phyloP scores from a whole-genome alignment of 1,140 invertebrate species.

The Euura lappo region DNA sequence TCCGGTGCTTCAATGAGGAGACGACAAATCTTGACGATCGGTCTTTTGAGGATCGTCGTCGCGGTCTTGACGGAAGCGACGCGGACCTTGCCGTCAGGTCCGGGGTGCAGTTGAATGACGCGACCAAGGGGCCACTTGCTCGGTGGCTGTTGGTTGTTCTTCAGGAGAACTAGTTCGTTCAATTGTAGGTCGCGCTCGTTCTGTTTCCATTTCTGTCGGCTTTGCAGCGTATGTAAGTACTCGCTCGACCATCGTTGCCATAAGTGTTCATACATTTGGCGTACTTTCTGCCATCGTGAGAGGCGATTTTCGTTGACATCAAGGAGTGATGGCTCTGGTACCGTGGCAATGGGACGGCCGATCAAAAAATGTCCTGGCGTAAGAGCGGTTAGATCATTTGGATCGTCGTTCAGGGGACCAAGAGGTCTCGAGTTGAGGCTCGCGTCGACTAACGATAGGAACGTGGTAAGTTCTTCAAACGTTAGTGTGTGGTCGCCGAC shows the following conservation, averaged over 20 bases:
- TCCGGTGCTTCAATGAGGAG: too few relatives aligned
- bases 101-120: too few relatives aligned
- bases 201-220: conserved; percentile 1
- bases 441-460: conserved; percentile 25
- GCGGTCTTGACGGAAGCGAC: conserved; percentile 36
- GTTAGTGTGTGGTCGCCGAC: conserved; percentile 20
- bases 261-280: conserved; percentile 6
- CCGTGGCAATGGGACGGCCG: conserved; percentile 27
- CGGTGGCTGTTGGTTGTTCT: conserved; percentile 25
- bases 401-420: conserved; percentile 18
- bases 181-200: background rate
- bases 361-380: conserved; percentile 42
- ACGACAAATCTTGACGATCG: too few relatives aligned
- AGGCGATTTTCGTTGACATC: background rate
- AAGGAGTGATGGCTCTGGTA: background rate
- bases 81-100: conserved; percentile 39
- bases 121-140: too few relatives aligned
- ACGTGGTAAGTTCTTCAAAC: conserved; percentile 29
- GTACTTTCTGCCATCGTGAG: too few relatives aligned
- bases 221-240: background rate
- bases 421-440: conserved; percentile 32
- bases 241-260: conserved; percentile 13
- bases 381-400: conserved; percentile 20
- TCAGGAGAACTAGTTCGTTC: conserved; percentile 25
- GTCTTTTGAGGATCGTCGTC: conserved; percentile 8